Base-by-base conservation (phyloP, 1,140 invertebrate genomes). In the Cydia splendana region DNA sequence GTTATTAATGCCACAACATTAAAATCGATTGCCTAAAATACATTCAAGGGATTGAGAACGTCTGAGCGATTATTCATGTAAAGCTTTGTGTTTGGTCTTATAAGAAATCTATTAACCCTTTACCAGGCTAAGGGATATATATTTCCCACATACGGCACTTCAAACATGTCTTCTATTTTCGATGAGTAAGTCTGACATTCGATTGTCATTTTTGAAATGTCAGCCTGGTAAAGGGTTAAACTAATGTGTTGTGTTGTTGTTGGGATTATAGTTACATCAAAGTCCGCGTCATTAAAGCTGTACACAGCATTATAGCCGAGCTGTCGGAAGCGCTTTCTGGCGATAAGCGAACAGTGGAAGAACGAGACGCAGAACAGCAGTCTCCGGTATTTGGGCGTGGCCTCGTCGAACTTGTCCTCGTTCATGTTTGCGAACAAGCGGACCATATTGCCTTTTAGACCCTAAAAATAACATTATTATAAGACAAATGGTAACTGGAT, bases 271-370 rank as follows among this genome's bases (percentile, higher is more conserved):
- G 85, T 93, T 87, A 97, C 96, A 92, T 98, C 97, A 94, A 98
- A 98, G 90, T 98, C 97, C 0, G 97, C 96, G 88, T 98, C 97
- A 85, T 98, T 98, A 87, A 98, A 98, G 86, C 96, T 97, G 84
- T 98, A 98, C 42, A 96, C 90, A 20, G 97, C 95, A 88, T 98
- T 99, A 97, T 98, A 98, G 1, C 98, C 98, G 65, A 98, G 95
- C 83, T 98, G 96, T 51, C 97, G 95, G 92, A 98, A 98, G 87
- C 98, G 97, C 82, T 97, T 96, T 20, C 98, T 92, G 83, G 98
- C 98, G 45, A 98, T 94, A 1, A 99, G 94, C 20, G 98, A 95
- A 62, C 98, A 96, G 89, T 99, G 98, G 93, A 98, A 98, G 90
- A 98, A 98, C 77, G 97, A 98, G 0, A 99, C 93, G 24, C 96